These are phyloP conservation scores for Brenthis ino DNA, from an alignment of 2,888 invertebrate species.

Conservation along the genomic window DNA sequence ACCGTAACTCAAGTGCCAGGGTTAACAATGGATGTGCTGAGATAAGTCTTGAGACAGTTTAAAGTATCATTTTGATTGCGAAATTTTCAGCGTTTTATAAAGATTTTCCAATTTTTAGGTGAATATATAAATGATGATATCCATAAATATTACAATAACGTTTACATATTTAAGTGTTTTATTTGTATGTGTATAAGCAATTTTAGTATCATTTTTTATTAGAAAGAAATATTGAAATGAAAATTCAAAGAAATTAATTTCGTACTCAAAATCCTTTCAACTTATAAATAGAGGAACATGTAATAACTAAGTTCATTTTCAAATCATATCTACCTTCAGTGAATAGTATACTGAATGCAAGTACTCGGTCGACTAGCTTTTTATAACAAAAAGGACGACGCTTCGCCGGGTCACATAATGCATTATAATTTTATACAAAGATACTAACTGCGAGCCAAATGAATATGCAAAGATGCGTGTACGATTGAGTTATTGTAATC, in stretches of 20 bases:
- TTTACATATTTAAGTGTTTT: too few relatives aligned
- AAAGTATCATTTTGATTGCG: conserved; percentile 12
- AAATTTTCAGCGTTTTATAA: conserved; percentile 7
- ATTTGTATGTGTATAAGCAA: too few relatives aligned
- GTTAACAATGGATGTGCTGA: conserved; percentile 28
- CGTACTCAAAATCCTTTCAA: neutral
- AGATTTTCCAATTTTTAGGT: neutral
- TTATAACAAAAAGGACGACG: conserved; percentile 38
- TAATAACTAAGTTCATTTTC: conserved; percentile 15
- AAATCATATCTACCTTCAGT: conserved; percentile 2
- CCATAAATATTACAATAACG: too few relatives aligned
- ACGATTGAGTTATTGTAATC: conserved; percentile 79
- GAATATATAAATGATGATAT: neutral
- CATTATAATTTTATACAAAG: conserved; percentile 83
- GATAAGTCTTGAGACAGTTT: conserved; percentile 22
- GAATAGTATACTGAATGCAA: neutral
- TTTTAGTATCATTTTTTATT: too few relatives aligned
- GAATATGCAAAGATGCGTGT: conserved; percentile 78
- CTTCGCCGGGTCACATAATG: conserved; percentile 71
- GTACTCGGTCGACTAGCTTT: conserved; percentile 21
- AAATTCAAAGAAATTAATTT: neutral
- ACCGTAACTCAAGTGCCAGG: conserved; percentile 26
- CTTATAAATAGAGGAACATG: neutral
- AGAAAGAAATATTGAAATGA: too few relatives aligned
- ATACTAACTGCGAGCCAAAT: conserved; percentile 77